These are phyloP conservation scores for Megalopta genalis DNA, from an alignment of 1,140 invertebrate genomes.

Conservation along the genomic window DNA sequence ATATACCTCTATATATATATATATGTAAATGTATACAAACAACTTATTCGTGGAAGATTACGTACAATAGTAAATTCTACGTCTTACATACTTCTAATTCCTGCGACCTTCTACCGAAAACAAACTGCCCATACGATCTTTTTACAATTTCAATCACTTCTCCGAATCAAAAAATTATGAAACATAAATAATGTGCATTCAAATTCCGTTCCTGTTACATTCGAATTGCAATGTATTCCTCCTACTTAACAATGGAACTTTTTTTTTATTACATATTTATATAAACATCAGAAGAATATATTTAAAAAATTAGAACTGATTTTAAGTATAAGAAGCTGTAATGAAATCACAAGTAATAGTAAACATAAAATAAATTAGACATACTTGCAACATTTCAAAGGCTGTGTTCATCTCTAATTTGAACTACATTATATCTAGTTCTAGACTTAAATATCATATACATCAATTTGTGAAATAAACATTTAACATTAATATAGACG, in stretches of 20 bases:
- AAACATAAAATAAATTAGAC: slow-evolving; percentile 25
- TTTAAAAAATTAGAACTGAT: slow-evolving; percentile 31
- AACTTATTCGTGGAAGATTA: slow-evolving; percentile 16
- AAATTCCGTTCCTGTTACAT: slow-evolving; percentile 18
- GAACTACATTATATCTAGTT: slow-evolving; percentile 9
- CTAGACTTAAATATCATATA: slow-evolving; percentile 30
- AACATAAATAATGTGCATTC: slow-evolving; percentile 6
- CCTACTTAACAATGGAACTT: slow-evolving; percentile 50
- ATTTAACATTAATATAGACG: background rate
- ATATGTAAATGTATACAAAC: slow-evolving; percentile 25
- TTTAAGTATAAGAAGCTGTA: slow-evolving; percentile 44
- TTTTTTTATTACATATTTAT: slow-evolving; percentile 5
- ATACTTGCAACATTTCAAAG: background rate
- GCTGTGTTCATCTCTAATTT: slow-evolving; percentile 2
- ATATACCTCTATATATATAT: background rate
- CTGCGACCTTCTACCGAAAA: background rate
- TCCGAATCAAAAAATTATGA: background rate
- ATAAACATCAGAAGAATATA: slow-evolving; percentile 34
- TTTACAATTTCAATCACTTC: background rate
- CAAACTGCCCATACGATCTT: background rate
- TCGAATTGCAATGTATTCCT: slow-evolving; percentile 33
- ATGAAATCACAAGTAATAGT: slow-evolving; percentile 2
- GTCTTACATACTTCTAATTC: background rate
- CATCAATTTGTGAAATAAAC: slow-evolving; percentile 8
- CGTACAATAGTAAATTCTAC: background rate